A percentile compares a stretch with the other conserved stretches of the same genome.
phyloP scores from a whole-genome alignment of 2,113 vertebrate species.

The Myiagra hebetior region DNA sequence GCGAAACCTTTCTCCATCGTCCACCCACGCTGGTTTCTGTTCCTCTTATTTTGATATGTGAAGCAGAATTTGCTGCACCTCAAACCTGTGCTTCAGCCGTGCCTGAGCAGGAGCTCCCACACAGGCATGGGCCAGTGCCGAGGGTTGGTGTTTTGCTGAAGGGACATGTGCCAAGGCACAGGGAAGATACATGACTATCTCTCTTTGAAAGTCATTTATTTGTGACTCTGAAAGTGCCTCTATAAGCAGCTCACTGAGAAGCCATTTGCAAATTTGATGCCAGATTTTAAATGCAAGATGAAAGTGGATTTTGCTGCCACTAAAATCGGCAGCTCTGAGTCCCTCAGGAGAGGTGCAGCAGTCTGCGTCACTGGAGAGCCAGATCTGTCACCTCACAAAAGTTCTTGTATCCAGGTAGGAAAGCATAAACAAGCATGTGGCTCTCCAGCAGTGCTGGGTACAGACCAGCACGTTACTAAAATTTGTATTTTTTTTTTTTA shows the following conservation, averaged over 20 bases:
- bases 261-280: neutral
- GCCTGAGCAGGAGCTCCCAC: neutral
- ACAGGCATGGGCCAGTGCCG: rapidly evolving
- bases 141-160: neutral
- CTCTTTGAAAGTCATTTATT: neutral
- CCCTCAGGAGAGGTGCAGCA: neutral
- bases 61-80: neutral
- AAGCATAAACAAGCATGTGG: neutral
- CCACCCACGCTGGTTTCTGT: neutral
- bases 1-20: neutral
- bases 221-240: neutral
- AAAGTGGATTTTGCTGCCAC: neutral
- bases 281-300: neutral
- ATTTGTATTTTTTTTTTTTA: neutral
- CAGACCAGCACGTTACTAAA: neutral
- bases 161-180: neutral
- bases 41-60: neutral
- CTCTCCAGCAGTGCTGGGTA: neutral
- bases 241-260: neutral
- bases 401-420: neutral
- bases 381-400: rapidly evolving
- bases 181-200: neutral
- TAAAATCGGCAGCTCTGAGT: neutral
- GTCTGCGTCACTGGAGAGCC: neutral
- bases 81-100: neutral